Evolutionary conservation across 2,797 vertebrate species (phyloP), one percentile per base, ranked within the genome.

Genomic region (Iguana delicatissima): DNA sequence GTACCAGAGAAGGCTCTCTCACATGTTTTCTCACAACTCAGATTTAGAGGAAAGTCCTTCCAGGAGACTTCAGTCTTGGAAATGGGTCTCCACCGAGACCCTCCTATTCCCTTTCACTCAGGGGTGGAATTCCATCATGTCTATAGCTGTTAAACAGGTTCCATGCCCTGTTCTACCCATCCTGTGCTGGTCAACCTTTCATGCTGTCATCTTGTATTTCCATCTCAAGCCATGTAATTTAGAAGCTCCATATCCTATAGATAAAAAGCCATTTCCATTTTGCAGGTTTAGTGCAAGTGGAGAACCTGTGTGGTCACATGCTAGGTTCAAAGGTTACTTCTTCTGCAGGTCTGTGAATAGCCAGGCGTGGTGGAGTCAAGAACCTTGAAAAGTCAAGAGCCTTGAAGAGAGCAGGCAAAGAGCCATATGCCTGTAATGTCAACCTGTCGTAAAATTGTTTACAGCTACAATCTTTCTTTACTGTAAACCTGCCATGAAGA

Each of bases 391-490:
- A 46, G 42, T 46, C 46, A 84, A 79, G 38, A 80, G 79, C 52
- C 79, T 89, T 80, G 50, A 50, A 79, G 22, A 79, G 24, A 52
- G 50, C 84, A 82, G 89, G 84, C 69, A 55, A 79, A 42, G 38
- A 86, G 80, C 84, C 89, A 89, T 85, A 73, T 32, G 72, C 79
- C 55, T 91, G 79, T 46, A 59, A 73, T 86, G 84, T 89, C 87
- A 86, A 83, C 89, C 85, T 80, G 62, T 91, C 80, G 85, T 83
- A 89, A 88, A 90, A 92, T 57, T 90, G 77, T 88, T 92, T 85
- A 90, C 86, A 92, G 69, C 82, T 85, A 76, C 89, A 85, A 85
- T 88, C 83, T 88, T 90, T 90, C 91, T 92, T 90, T 86, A 62
- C 84, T 90, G 83, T 86, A 92, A 92, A 89, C 50, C 62, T 89